Evolutionary conservation across 2,888 invertebrate genomes (phyloP), one percentile per base, ranked within the genome.

Genomic region (Dendrolimus pini): DNA sequence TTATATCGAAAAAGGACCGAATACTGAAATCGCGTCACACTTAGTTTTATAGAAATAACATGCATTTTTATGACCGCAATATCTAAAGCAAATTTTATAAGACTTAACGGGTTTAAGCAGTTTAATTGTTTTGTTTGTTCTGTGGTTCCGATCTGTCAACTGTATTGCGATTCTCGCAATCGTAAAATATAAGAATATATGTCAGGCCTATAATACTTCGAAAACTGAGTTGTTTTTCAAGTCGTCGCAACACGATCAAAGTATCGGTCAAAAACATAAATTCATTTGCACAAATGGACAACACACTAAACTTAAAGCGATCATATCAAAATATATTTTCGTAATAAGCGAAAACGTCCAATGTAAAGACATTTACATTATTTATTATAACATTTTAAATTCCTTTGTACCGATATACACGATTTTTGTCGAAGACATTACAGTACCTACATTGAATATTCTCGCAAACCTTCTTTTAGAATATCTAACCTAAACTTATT

Each of bases 341-440:
- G 74, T 75, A 72, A 73, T 74, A 82, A 83, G 78, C 80, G 62
- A 75, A 79, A 78, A 74, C 67, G 60, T 78, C 64, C 74, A 73
- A 77, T 73, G 70, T 75, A 75, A 77, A 73, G 74, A 72, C 65
- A 67, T 63, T 65, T 54, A 65, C 69, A 65, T 68, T 70, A 74
- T 73, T 47, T 47, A 65, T 65, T 68, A 68, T 66, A 68, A 65
- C 58, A 69, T 69, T 74, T 72, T 78, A 78, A 78, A 81, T 78
- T 82, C 80, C 47, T 88, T 89, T 89, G 89, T 89, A 89, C 89
- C 89, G 85, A 89, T 87, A 85, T 85, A 87, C 82, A 87, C 82
- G 79, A 80, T 81, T 80, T 78, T 67, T 66, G 68, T 72, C 71
- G 74, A 47, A 10, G 47, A 47, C 47, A 30, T 30, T 30, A 30